phyloP scores from a whole-genome alignment of 2,113 vertebrate species.

The Charadrius vociferus region DNA sequence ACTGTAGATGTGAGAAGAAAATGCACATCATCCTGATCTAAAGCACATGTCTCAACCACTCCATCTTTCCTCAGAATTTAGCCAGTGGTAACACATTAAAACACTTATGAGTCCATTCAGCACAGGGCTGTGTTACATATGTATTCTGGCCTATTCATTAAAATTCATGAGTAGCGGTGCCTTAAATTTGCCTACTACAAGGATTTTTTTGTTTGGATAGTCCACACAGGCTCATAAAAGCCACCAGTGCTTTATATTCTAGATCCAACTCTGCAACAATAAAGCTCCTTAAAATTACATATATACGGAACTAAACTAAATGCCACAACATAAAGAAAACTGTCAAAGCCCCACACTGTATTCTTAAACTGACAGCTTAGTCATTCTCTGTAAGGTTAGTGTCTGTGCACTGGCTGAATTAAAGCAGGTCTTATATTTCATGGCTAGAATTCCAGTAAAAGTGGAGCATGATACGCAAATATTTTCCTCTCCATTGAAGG shows the following conservation, averaged over 20 bases:
- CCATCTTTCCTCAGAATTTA: not conserved
- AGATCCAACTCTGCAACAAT: not conserved
- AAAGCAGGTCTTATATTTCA: not conserved
- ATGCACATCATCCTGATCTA: not conserved
- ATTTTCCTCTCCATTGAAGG: not conserved
- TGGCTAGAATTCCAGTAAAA: constrained; percentile 35
- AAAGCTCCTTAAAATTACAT: constrained; percentile 21
- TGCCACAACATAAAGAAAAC: constrained; percentile 10
- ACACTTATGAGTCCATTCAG: not conserved
- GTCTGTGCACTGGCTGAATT: not conserved
- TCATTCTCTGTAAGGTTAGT: constrained; percentile 5
- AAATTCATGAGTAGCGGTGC: not conserved
- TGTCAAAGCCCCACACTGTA: not conserved
- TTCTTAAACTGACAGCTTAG: constrained; percentile 46
- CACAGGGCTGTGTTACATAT: not conserved
- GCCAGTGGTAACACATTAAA: constrained; percentile 17
- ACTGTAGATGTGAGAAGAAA: not conserved
- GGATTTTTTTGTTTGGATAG: constrained; percentile 49
- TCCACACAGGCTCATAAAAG: constrained; percentile 17
- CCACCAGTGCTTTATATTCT: not conserved
- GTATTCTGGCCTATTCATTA: not conserved
- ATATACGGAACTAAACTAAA: not conserved
- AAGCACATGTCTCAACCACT: not conserved
- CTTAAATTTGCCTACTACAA: constrained; percentile 32
- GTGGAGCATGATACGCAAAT: not conserved